Evolutionary conservation across 2,113 vertebrate genomes (phyloP).

Genomic region (Cynoglossus semilaevis): DNA sequence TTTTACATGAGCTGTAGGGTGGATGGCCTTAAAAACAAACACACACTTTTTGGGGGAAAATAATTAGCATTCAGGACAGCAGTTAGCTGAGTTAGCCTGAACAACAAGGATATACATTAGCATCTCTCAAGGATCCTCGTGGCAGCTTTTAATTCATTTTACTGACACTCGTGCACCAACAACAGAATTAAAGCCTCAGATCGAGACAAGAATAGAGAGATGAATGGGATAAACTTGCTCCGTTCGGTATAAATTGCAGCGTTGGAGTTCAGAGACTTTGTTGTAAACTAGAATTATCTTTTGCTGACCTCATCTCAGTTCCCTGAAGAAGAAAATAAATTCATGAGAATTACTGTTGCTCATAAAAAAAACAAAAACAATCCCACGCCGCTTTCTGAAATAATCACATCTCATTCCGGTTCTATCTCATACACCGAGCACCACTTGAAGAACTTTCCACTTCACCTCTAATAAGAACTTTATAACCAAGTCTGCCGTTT

Average conservation of each 20-base stretch:
- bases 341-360: neutral
- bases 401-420: conserved; percentile 4
- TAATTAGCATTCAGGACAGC: conserved; percentile 8
- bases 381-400: neutral
- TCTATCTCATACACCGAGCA: neutral
- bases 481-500: conserved; percentile 20
- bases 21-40: conserved; percentile 32
- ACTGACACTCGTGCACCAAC: neutral
- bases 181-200: conserved; percentile 5
- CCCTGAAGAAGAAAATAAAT: neutral
- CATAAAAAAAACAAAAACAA: neutral
- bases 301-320: conserved; percentile 1
- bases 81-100: conserved; percentile 26
- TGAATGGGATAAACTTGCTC: conserved; percentile 5
- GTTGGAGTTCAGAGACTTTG: conserved; percentile 6
- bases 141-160: conserved; percentile 16
- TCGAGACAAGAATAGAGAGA: conserved; percentile 5
- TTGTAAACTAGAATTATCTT: neutral
- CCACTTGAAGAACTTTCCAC: conserved; percentile 28
- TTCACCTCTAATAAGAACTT: conserved; percentile 32
- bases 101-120: conserved; percentile 14
- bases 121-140: conserved; percentile 6
- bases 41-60: no score
- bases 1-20: conserved; percentile 38
- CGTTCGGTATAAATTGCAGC: neutral